Evolutionary conservation across 2,888 invertebrate genomes (phyloP).

Genomic region (Cryptocephalus primarius): DNA sequence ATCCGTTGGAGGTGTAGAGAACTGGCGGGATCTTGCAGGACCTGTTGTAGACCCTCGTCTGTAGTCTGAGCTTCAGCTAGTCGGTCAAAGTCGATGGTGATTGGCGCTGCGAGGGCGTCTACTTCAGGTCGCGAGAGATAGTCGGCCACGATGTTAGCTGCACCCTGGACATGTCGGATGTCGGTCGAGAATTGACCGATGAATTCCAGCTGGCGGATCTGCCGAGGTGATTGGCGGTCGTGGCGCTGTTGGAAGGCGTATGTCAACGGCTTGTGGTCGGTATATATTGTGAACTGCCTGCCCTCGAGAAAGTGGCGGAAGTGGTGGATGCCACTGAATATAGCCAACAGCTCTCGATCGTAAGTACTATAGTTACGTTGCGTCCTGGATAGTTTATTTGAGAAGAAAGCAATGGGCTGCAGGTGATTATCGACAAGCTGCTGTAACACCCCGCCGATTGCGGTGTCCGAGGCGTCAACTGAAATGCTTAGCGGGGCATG

Average conservation of each 20-base stretch:
- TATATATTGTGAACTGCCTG: not conserved
- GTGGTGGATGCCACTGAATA: constrained; percentile 1
- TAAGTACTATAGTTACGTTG: constrained; percentile 26
- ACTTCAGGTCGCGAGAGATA: too few species aligned
- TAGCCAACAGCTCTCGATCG: constrained; percentile 16
- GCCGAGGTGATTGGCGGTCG: not conserved
- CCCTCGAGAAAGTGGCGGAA: constrained; percentile 1
- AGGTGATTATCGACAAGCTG: constrained; percentile 18
- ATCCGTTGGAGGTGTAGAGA: not conserved
- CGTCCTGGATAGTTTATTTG: constrained; percentile 22
- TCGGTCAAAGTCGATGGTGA: not conserved
- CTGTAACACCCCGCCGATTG: constrained; percentile 30
- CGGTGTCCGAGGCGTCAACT: constrained; percentile 2
- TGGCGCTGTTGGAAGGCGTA: not conserved
- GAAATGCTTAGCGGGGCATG: not conserved
- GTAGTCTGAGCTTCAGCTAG: not conserved
- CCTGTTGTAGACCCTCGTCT: not conserved
- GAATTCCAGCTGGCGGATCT: not conserved
- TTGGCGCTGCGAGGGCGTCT: not conserved
- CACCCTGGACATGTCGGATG: not conserved
- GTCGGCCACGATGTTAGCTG: too few species aligned
- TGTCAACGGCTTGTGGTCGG: not conserved
- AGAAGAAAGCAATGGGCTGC: constrained; percentile 31
- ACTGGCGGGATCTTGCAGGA: not conserved
- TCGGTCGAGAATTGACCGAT: constrained; percentile 1